Conservation (phyloP, 2,113 vertebrate species). For the Orthonyx spaldingii region DNA sequence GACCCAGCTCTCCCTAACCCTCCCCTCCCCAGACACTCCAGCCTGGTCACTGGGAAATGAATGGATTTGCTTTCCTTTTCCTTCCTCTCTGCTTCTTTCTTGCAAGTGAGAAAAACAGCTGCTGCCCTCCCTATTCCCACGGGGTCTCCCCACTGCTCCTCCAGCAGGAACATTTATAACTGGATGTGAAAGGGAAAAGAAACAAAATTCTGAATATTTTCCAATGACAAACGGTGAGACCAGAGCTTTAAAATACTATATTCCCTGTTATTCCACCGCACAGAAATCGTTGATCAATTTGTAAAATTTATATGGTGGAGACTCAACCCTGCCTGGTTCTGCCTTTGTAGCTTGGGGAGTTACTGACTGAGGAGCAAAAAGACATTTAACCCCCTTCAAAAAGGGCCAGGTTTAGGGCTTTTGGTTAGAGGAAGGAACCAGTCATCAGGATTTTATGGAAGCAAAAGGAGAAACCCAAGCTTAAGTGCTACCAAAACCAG, state of each 20-base stretch:
- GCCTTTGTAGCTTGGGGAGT: not conserved
- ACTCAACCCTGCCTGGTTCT: not conserved
- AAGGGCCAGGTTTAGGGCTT: not conserved
- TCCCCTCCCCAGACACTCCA: not conserved
- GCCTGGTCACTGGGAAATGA: not conserved
- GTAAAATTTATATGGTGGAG: not conserved
- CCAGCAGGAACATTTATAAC: not conserved
- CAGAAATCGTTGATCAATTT: not conserved
- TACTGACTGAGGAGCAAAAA: not conserved
- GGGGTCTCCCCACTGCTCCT: not conserved
- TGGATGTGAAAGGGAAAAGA: not conserved
- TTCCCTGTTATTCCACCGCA: not conserved
- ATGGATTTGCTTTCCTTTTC: not conserved
- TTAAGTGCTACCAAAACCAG: not conserved
- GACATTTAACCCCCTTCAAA: not conserved
- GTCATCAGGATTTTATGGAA: not conserved
- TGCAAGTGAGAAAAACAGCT: not conserved
- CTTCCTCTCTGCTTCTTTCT: not conserved
- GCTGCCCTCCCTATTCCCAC: not conserved
- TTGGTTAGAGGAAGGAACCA: not conserved
- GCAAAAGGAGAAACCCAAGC: not conserved
- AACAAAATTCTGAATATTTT: not conserved
- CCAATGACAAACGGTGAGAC: not conserved
- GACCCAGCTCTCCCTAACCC: not conserved
- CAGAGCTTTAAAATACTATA: not conserved